These are phyloP conservation scores for Neogobius melanostomus DNA, from an alignment of 2,113 vertebrate genomes.

Conservation along the genomic window DNA sequence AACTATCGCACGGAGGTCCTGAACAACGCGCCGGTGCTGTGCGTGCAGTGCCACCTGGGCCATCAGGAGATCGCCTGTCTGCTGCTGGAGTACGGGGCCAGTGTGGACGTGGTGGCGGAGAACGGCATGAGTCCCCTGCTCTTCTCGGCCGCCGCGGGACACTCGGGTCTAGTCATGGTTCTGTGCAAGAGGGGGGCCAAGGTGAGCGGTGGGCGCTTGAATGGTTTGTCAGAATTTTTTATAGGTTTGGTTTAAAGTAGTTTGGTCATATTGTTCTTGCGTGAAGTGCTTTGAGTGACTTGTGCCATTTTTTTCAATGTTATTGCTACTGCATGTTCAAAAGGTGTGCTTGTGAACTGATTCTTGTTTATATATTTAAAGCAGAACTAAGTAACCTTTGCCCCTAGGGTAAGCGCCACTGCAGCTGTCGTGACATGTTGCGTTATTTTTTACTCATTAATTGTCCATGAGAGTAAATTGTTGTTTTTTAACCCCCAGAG, in stretches of 20 bases:
- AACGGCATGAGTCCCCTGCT: slow-evolving; percentile 89
- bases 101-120: slow-evolving; percentile 86
- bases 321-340: too few species aligned
- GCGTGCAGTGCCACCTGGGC: slow-evolving; percentile 92
- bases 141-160: slow-evolving; percentile 89
- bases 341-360: too few species aligned
- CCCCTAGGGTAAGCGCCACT: too few species aligned
- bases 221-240: background rate
- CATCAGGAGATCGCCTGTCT: slow-evolving; percentile 90
- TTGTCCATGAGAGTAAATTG: too few species aligned
- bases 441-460: too few species aligned
- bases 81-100: slow-evolving; percentile 89
- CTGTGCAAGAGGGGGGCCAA: slow-evolving; percentile 87
- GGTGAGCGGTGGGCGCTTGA: slow-evolving; percentile 71
- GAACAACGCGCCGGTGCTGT: slow-evolving; percentile 92
- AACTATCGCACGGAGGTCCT: slow-evolving; percentile 96
- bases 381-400: too few species aligned
- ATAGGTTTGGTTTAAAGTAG: background rate
- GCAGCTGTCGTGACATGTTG: too few species aligned
- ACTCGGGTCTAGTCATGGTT: slow-evolving; percentile 84
- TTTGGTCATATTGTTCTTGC: too few species aligned
- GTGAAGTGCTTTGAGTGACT: too few species aligned
- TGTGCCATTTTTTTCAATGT: too few species aligned
- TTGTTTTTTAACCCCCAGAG: too few species aligned
- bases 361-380: too few species aligned